phyloP scores from a whole-genome alignment of 2,888 invertebrate species.

The Dysmachus trigonus region DNA sequence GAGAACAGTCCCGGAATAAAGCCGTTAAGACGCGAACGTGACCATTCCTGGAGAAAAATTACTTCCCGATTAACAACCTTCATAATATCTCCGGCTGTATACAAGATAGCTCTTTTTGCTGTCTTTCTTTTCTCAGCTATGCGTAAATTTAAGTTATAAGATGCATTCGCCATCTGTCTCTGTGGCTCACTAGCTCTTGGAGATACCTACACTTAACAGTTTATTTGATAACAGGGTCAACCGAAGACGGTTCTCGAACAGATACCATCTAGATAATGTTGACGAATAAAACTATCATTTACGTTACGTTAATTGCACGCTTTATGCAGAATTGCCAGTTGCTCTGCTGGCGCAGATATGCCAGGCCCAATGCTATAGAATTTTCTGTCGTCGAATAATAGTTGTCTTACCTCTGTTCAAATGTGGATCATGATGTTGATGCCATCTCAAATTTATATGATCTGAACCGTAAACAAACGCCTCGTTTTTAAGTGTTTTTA shows the following conservation, averaged over 20 bases:
- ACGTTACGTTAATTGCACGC: background rate
- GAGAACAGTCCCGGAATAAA: background rate
- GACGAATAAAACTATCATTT: slow-evolving; percentile 26
- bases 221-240: background rate
- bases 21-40: background rate
- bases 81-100: background rate
- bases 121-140: background rate
- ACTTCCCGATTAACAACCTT: slow-evolving; percentile 15
- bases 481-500: background rate
- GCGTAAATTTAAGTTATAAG: background rate
- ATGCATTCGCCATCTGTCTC: background rate
- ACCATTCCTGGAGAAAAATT: background rate
- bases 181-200: background rate
- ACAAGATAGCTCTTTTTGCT: background rate
- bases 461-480: slow-evolving; percentile 2
- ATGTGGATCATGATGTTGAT: background rate
- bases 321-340: background rate
- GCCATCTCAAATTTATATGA: slow-evolving; percentile 7
- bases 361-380: background rate
- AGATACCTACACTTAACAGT: background rate
- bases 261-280: background rate
- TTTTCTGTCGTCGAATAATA: background rate
- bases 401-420: background rate
- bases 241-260: background rate
- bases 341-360: background rate